Evolutionary conservation across 2,113 vertebrate species (phyloP).

Genomic region (Malaclemys terrapin): DNA sequence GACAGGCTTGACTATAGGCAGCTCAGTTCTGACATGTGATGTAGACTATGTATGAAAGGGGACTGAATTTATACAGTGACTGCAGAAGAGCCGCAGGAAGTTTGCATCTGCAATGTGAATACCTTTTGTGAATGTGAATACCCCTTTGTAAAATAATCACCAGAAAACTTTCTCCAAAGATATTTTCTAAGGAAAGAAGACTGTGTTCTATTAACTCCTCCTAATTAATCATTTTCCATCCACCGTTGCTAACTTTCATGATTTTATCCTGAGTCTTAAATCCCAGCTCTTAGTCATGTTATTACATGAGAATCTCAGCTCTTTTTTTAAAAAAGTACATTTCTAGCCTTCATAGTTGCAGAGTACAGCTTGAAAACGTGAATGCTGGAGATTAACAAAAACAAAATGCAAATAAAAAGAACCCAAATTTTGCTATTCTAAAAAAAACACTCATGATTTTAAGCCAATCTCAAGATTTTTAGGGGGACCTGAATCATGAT

Average conservation of each 20-base stretch:
- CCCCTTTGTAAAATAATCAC: not conserved
- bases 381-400: not conserved
- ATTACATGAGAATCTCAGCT: too few species aligned
- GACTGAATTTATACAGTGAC: not conserved
- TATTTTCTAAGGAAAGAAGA: not conserved
- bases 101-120: not conserved
- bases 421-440: not conserved
- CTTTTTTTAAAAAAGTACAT: too few species aligned
- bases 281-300: not conserved
- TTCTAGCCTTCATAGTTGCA: too few species aligned
- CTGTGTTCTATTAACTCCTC: not conserved
- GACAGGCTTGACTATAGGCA: not conserved
- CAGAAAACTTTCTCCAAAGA: not conserved
- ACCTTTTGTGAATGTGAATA: not conserved
- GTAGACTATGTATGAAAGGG: not conserved
- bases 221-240: not conserved
- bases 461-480: not conserved
- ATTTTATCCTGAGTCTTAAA: not conserved
- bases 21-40: not conserved
- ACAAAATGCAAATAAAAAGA: not conserved
- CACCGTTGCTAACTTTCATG: not conserved
- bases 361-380: conserved; percentile 1
- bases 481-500: too few species aligned
- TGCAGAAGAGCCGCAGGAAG: not conserved
- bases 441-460: not conserved